These are phyloP conservation scores for Myotis daubentonii DNA, from an alignment of 2,797 vertebrate genomes.

Conservation along the genomic window DNA sequence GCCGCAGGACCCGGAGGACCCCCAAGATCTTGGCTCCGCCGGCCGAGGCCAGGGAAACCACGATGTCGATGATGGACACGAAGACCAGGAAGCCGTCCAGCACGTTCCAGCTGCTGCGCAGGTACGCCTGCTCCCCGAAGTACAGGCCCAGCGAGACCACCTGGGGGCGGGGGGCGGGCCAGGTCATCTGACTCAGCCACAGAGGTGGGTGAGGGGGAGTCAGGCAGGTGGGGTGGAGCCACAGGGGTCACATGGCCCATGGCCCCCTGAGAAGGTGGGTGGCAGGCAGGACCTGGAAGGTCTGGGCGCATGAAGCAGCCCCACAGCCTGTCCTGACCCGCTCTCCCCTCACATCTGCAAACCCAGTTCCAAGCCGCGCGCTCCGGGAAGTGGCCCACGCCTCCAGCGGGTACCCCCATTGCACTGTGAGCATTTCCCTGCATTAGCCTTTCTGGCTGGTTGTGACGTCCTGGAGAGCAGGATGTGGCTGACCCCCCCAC, in stretches of 20 bases:
- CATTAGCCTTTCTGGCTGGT: accelerated
- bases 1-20: constrained; percentile 94
- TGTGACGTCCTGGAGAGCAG: not conserved
- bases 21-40: constrained; percentile 98
- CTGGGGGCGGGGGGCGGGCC: constrained; percentile 80
- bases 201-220: accelerated
- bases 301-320: not conserved
- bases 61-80: constrained; percentile 97
- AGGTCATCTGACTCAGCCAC: not conserved
- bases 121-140: constrained; percentile 94
- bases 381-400: not conserved
- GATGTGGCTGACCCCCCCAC: not conserved
- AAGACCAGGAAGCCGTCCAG: constrained; percentile 98
- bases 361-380: not conserved
- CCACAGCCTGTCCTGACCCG: accelerated
- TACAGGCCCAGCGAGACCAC: constrained; percentile 97
- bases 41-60: constrained; percentile 95
- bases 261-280: not conserved
- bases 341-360: not conserved
- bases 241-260: not conserved
- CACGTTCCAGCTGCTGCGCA: constrained; percentile 98
- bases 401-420: not conserved
- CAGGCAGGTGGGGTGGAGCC: not conserved
- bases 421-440: not conserved
- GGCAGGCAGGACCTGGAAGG: not conserved